phyloP scores from a whole-genome alignment of 2,888 invertebrate genomes.

The Lycaena phlaeas region DNA sequence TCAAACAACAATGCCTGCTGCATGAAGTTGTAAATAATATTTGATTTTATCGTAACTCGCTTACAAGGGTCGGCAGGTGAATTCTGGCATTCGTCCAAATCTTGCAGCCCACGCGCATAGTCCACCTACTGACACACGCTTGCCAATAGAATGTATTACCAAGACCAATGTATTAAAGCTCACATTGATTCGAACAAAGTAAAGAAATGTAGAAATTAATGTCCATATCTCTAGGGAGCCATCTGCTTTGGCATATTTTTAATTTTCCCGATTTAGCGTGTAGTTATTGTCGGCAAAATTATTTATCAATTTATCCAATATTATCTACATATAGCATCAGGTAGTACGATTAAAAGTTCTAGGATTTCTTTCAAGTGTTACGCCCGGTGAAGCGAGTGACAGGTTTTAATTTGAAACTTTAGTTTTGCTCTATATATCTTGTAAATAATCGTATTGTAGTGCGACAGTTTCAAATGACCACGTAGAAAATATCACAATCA shows the following conservation, averaged over 20 bases:
- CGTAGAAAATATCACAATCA: too few relatives aligned
- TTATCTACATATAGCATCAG: too few relatives aligned
- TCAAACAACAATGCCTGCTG: slow-evolving; percentile 6
- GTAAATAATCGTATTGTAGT: too few relatives aligned
- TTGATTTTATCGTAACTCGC: slow-evolving; percentile 47
- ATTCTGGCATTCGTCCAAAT: slow-evolving; percentile 53
- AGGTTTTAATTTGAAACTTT: slow-evolving; percentile 50
- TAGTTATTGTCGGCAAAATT: background rate
- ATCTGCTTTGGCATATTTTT: slow-evolving; percentile 59
- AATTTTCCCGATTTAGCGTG: slow-evolving; percentile 14
- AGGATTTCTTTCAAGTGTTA: slow-evolving; percentile 36
- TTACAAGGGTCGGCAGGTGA: slow-evolving; percentile 65
- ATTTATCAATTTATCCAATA: too few relatives aligned
- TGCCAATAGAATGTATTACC: slow-evolving; percentile 21
- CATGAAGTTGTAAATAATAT: slow-evolving; percentile 53
- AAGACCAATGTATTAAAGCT: slow-evolving; percentile 25
- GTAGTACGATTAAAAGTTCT: too few relatives aligned
- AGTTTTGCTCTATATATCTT: slow-evolving; percentile 28
- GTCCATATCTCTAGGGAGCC: slow-evolving; percentile 52
- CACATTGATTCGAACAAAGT: slow-evolving; percentile 20
- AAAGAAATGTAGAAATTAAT: slow-evolving; percentile 38
- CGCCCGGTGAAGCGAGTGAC: slow-evolving; percentile 35
- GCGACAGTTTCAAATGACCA: too few relatives aligned
- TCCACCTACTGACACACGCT: slow-evolving; percentile 32
- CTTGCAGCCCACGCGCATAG: slow-evolving; percentile 48